Evolutionary conservation across 2,888 invertebrate species (phyloP).

Genomic region (Ichneumon xanthorius): DNA sequence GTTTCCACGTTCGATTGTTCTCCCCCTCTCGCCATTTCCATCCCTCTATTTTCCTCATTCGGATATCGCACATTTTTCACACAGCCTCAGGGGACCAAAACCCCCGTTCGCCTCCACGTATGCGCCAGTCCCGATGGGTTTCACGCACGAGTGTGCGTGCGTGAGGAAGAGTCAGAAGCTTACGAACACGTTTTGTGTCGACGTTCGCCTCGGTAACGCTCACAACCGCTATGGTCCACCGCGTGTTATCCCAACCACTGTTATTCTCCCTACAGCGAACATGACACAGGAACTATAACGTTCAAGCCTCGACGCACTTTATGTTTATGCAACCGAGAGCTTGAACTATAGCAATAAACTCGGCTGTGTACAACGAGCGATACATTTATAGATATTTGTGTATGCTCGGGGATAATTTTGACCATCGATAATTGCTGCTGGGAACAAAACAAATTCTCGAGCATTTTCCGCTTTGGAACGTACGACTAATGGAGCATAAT

Average conservation of each 20-base stretch:
- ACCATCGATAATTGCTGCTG: background rate
- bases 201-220: constrained; percentile 43
- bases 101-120: constrained; percentile 19
- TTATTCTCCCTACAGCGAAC: constrained; percentile 37
- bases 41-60: constrained; percentile 15
- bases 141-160: background rate
- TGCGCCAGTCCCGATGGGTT: background rate
- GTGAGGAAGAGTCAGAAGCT: constrained; percentile 29
- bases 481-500: background rate
- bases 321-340: constrained; percentile 38
- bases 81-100: constrained; percentile 14
- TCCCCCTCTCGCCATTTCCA: background rate
- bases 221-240: constrained; percentile 39
- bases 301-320: constrained; percentile 44
- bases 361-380: constrained; percentile 1
- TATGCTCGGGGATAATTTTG: background rate
- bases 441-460: background rate
- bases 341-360: constrained; percentile 8
- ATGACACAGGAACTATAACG: constrained; percentile 25
- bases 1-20: constrained; percentile 34
- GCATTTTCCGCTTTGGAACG: background rate
- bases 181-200: constrained; percentile 41
- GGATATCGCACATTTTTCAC: constrained; percentile 42
- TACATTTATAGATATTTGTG: background rate
- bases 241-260: constrained; percentile 26